A percentile compares a stretch with the other conserved stretches of the same genome.
Evolutionary conservation across 1,140 invertebrate species (phyloP).

Genomic region (Steinernema feltiae): DNA sequence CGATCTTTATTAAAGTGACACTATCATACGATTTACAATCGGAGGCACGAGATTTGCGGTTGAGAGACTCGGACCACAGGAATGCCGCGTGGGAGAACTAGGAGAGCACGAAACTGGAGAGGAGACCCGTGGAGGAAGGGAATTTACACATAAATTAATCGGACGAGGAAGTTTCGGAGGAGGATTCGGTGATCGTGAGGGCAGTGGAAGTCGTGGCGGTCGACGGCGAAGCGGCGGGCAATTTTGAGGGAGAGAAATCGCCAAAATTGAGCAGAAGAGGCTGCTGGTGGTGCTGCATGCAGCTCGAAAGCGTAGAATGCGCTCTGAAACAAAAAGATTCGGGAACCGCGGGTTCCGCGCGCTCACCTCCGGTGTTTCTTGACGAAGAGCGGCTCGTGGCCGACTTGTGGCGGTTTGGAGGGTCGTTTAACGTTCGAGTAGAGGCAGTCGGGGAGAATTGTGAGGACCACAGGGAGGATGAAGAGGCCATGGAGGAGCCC

Average conservation of each 20-base stretch:
- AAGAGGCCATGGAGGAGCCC: conserved; percentile 53
- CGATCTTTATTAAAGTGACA: conserved; percentile 12
- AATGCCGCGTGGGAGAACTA: no score
- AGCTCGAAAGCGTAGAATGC: background rate
- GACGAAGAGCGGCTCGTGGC: background rate
- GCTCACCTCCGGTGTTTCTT: background rate
- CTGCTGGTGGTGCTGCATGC: conserved; percentile 7
- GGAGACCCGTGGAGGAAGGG: background rate
- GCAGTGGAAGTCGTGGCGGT: background rate
- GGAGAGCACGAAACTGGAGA: background rate
- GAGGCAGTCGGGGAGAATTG: conserved; percentile 26
- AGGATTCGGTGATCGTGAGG: background rate
- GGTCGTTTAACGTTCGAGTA: background rate
- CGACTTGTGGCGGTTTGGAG: background rate
- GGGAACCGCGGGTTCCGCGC: background rate
- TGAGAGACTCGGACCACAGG: background rate
- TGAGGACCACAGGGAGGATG: conserved; percentile 57
- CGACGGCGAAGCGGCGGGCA: background rate
- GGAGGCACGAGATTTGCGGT: background rate
- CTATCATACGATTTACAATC: conserved; percentile 11
- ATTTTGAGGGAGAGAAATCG: background rate
- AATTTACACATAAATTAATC: background rate
- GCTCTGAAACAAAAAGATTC: background rate
- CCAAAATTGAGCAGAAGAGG: background rate
- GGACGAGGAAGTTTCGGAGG: background rate